Base-by-base conservation (phyloP, 2,888 invertebrate species). In the Stenoptilia bipunctidactyla region DNA sequence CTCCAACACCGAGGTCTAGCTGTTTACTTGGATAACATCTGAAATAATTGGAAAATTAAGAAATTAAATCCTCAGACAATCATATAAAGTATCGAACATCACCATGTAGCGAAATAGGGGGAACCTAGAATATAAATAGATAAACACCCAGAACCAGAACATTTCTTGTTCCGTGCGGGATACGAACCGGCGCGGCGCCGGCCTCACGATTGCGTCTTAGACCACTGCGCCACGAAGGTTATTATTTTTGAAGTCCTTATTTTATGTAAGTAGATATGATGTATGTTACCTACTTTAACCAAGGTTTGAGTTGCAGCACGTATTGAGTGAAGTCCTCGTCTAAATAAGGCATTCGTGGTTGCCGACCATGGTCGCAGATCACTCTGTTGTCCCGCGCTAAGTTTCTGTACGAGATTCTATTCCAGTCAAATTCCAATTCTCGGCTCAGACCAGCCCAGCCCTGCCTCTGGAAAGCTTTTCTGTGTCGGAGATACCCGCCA, bases 341-440 rank as follows among this genome's bases (percentile, higher is more conserved):
- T 48, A 92, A 83, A 67, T 90, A 93, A 0, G 92, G 92, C 51
- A 95, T 90, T 46, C 97, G 87, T 9, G 91, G 89, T 52, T 93
- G 93, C 51, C 91, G 85, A 0, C 96, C 94, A 71, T 94, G 93
- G 73, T 98, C 96, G 40, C 92, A 89, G 47, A 97, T 92, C 1
- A 98, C 90, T 50, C 97, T 88, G 67, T 98, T 97, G 74, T 99
- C 99, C 45, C 99, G 86, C 0, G 96, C 97, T 38, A 98, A 86
- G 84, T 99, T 99, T 55, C 98, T 86, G 25, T 89, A 87, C 1
- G 96, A 92, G 47, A 99, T 93, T 61, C 96, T 87, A 41, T 88
- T 86, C 85, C 98, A 89, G 68, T 98, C 98, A 45, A 90, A 74
- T 37, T 87, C 71, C 27, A 95, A 69, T 65, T 94, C 92, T 40